These are phyloP conservation scores for Lycorma delicatula DNA, from an alignment of 1,140 invertebrate species.

Conservation along the genomic window DNA sequence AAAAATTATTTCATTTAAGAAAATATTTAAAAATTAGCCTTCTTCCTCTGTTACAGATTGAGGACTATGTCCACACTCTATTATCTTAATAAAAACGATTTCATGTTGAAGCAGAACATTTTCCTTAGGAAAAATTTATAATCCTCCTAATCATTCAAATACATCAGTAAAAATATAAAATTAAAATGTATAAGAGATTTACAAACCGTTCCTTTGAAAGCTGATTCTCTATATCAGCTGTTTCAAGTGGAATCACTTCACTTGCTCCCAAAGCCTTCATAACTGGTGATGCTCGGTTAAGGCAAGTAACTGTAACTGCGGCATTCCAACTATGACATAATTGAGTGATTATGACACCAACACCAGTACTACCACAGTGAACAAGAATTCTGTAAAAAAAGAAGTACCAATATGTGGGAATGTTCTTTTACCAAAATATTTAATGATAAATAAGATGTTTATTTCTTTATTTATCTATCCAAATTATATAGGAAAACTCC, in stretches of 20 bases:
- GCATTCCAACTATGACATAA: slow-evolving; percentile 58
- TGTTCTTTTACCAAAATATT: no score
- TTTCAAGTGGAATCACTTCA: slow-evolving; percentile 43
- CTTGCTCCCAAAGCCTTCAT: slow-evolving; percentile 47
- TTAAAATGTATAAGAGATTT: slow-evolving; percentile 35
- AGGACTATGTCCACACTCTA: no score
- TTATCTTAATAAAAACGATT: no score
- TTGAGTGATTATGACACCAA: slow-evolving; percentile 63
- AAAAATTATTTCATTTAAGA: no score
- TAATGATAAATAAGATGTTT: no score
- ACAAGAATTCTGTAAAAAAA: slow-evolving; percentile 51
- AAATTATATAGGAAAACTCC: no score
- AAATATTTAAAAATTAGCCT: no score
- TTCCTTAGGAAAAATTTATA: not conserved
- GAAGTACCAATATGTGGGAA: no score
- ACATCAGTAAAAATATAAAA: slow-evolving; percentile 7
- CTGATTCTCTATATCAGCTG: slow-evolving; percentile 38
- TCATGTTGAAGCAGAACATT: no score
- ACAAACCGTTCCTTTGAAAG: slow-evolving; percentile 26
- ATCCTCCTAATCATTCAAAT: not conserved
- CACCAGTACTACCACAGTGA: slow-evolving; percentile 56
- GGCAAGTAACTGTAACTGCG: slow-evolving; percentile 47
- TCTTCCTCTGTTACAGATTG: no score
- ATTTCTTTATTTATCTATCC: no score
- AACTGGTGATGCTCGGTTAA: slow-evolving; percentile 41